These are phyloP conservation scores for Proisotoma minuta DNA, from an alignment of 2,888 invertebrate species.

Conservation along the genomic window DNA sequence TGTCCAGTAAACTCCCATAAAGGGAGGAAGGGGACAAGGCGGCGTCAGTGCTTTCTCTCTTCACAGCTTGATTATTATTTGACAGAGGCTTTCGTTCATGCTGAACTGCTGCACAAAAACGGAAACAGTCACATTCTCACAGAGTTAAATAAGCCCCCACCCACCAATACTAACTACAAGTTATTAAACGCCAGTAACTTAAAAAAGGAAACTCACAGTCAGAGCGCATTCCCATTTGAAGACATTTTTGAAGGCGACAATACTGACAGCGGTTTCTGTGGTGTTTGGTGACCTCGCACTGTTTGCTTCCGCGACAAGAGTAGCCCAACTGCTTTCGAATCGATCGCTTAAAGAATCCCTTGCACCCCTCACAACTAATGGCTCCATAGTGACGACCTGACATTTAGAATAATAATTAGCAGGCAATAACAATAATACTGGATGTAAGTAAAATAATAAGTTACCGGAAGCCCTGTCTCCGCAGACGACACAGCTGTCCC, in stretches of 20 bases:
- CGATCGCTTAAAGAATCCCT: constrained; percentile 96
- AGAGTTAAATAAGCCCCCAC: constrained; percentile 15
- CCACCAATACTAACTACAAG: constrained; percentile 41
- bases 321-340: constrained; percentile 96
- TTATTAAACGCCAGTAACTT: constrained; percentile 29
- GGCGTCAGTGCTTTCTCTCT: constrained; percentile 35
- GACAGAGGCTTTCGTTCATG: constrained; percentile 46
- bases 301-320: constrained; percentile 90
- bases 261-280: constrained; percentile 98
- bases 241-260: constrained; percentile 94
- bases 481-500: constrained; percentile 86
- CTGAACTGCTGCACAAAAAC: constrained; percentile 48
- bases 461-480: constrained; percentile 86
- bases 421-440: background rate
- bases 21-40: constrained; percentile 39
- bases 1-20: constrained; percentile 24
- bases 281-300: constrained; percentile 97
- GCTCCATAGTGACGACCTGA: constrained; percentile 85
- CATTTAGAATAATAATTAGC: background rate
- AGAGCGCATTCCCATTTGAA: constrained; percentile 96
- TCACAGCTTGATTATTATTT: constrained; percentile 34
- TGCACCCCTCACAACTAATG: constrained; percentile 88
- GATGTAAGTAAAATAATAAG: background rate
- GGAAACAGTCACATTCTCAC: constrained; percentile 37
- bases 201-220: constrained; percentile 99